Evolutionary conservation across 2,888 invertebrate genomes (phyloP), one percentile per base, ranked within the genome.

Genomic region (Caenorhabditis plicata): DNA sequence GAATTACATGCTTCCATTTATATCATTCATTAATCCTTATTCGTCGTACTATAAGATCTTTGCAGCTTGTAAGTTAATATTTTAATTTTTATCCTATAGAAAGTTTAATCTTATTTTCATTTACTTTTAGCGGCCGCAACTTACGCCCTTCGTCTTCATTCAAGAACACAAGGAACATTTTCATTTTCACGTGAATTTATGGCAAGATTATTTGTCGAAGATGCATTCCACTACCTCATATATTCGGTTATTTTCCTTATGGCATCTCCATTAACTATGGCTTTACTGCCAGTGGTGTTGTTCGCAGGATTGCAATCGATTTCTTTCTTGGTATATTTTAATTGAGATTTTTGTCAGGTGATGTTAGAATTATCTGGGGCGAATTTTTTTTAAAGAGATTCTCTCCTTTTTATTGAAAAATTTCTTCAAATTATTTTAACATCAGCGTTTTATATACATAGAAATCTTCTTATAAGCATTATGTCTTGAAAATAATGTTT

Each of bases 201-300:
- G 57, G 86, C 87, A 7, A 84, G 87, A 44, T 84, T 96, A 71
- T 85, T 92, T 75, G 82, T 88, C 22, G 96, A 98, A 83, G 85
- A 86, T 73, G 92, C 93, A 75, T 93, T 91, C 64, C 98, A 98
- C 82, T 98, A 98, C 81, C 85, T 98, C 68, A 88, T 96, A 84
- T 98, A 90, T 83, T 91, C 93, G 39, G 84, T 94, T 73, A 91
- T 96, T 80, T 98, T 98, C 83, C 86, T 95, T 78, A 92, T 90
- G 82, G 89, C 89, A 29, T 85, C 88, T 52, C 93, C 96, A 23
- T 88, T 92, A 46, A 88, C 92, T 69, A 85, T 95, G 86, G 91
- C 91, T 19, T 84, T 96, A 73, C 85, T 91, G 58, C 98, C 98
- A 5, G 87, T 95, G 56, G 87, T 91, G 74, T 85, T 96, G 68